Base-by-base conservation (phyloP, 2,888 invertebrate species). In the Ophion costatus region DNA sequence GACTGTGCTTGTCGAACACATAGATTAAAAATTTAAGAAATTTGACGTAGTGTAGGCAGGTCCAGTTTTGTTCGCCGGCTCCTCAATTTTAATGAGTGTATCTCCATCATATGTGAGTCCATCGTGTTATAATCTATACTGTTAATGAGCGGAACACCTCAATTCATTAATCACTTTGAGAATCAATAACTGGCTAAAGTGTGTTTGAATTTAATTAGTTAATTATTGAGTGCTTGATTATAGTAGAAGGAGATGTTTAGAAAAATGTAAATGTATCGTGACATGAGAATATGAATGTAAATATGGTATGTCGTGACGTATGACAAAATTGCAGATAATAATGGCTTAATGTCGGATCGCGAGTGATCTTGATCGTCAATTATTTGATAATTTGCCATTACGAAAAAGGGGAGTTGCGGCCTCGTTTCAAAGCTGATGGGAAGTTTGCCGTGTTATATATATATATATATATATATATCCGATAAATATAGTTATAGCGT, bases 351-450 rank as follows among this genome's bases (percentile, higher is more conserved):
- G 22, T 24, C 17, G 7, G 61, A 42, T 63, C 42, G 24, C 9
- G 9, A 74, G 45, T 45, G 61, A 61, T 61, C 61, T 61, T 42
- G 74, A 61, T 38, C 29, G 61, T 74, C 24, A 63, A 75, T 64
- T 64, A 75, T 56, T 67, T 33, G 67, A 67, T 67, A 20, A 76
- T 57, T 64, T 11, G 20, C 11, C 33, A 42, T 56, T 20, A n/a
- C 20, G 42, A 74, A 11, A 75, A 51, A 64, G 20, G n/a, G 63
- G 45, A 74, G 42, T 74, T 74, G 56, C 74, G 45, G 11, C 45
- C 61, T 61, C 74, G 29, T 61, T 63, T 63, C 33, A 11, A 42
- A 42, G 74, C 42, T 42, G 24, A 63, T 45, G 45, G 42, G n/a
- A 29, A 74, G 45, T 74, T 74, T 63, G 45, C 17, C 61, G 24